Conservation (phyloP, 1,140 invertebrate genomes). For the Camponotus pennsylvanicus region DNA sequence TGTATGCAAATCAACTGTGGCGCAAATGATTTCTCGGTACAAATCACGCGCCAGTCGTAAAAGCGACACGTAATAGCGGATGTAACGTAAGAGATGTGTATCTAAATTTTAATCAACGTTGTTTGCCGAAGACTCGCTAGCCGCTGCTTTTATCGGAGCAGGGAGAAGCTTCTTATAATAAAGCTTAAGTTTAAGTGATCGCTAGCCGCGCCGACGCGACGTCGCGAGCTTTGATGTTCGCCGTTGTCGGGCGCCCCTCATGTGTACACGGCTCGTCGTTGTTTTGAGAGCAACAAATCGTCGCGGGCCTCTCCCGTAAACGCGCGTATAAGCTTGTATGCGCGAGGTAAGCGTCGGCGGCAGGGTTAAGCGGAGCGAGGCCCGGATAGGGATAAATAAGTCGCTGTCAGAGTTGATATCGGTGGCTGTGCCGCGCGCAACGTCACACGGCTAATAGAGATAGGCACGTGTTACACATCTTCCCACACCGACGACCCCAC, state of each 20-base stretch:
- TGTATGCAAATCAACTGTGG: slow-evolving; percentile 23
- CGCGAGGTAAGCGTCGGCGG: slow-evolving; percentile 21
- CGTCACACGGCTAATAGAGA: slow-evolving; percentile 85
- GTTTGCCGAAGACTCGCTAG: slow-evolving; percentile 64
- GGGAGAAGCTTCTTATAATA: slow-evolving; percentile 36
- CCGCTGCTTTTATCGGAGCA: slow-evolving; percentile 48
- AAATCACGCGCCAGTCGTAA: slow-evolving; percentile 1
- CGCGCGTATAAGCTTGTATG: not conserved
- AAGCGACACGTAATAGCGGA: slow-evolving; percentile 19
- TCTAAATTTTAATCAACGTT: slow-evolving; percentile 62
- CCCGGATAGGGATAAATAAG: slow-evolving; percentile 78
- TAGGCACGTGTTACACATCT: slow-evolving; percentile 82
- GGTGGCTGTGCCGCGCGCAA: slow-evolving; percentile 75
- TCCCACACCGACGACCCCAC: slow-evolving; percentile 65
- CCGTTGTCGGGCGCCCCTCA: slow-evolving; percentile 67
- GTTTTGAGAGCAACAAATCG: slow-evolving; percentile 82
- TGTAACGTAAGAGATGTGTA: not conserved
- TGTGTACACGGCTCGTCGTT: slow-evolving; percentile 66
- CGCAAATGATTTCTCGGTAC: slow-evolving; percentile 5
- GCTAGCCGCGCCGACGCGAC: slow-evolving; percentile 48
- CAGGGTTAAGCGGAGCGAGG: slow-evolving; percentile 31
- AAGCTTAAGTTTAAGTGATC: slow-evolving; percentile 67
- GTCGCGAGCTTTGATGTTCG: slow-evolving; percentile 73
- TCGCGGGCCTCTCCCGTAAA: slow-evolving; percentile 62
- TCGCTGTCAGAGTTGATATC: slow-evolving; percentile 79